A percentile compares a stretch with the other conserved stretches of the same genome.
Conservation (phyloP, 2,797 vertebrate genomes). For the Meriones psammophilus region DNA sequence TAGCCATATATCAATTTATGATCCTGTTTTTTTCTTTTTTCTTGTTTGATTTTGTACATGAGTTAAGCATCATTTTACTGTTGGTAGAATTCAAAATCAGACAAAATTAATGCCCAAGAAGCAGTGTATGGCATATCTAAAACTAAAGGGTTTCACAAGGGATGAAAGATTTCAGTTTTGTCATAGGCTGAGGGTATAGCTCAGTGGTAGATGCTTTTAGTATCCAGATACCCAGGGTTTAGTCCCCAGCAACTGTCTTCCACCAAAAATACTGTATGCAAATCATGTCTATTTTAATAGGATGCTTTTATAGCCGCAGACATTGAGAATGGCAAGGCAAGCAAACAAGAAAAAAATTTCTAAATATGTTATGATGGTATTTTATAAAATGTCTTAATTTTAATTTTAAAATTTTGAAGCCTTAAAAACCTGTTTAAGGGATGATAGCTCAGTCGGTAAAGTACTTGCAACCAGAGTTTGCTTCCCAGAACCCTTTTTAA, state of each 20-base stretch:
- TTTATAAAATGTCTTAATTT: not conserved
- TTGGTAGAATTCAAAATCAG: slow-evolving; percentile 61
- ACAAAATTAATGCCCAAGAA: slow-evolving; percentile 27
- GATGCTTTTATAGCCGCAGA: not conserved
- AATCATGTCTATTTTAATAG: not conserved
- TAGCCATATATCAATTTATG: not conserved
- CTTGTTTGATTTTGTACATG: not conserved
- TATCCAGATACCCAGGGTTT: not conserved
- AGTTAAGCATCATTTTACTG: slow-evolving; percentile 60
- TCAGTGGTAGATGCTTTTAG: not conserved
- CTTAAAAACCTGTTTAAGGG: not conserved
- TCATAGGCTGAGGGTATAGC: not conserved
- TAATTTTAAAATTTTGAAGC: not conserved
- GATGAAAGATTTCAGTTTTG: slow-evolving; percentile 52
- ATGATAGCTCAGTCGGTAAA: not conserved
- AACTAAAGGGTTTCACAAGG: slow-evolving; percentile 39
- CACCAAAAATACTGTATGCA: not conserved
- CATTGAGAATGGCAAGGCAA: not conserved
- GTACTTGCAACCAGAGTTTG: not conserved
- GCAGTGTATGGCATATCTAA: not conserved
- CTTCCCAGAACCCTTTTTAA: not conserved
- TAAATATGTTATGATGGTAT: not conserved
- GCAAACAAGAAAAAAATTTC: not conserved
- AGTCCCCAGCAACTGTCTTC: not conserved
- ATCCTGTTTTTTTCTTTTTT: not conserved